A percentile compares a stretch with the other conserved stretches of the same genome.
Evolutionary conservation across 2,113 vertebrate genomes (phyloP).

Genomic region (Raja brachyura): DNA sequence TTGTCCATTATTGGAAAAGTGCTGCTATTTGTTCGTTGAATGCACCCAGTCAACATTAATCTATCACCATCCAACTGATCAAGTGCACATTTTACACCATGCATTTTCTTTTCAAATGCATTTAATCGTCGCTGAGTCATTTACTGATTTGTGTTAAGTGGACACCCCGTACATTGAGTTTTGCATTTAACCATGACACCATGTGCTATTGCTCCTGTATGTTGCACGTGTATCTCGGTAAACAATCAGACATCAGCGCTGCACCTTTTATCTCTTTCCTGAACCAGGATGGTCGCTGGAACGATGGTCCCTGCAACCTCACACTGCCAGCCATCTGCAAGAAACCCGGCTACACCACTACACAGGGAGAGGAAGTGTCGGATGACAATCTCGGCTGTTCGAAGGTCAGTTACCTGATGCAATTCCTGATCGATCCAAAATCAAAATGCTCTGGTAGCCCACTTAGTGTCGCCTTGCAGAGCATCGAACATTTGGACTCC

Average conservation of each 20-base stretch:
- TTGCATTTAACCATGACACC: background rate
- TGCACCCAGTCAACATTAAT: background rate
- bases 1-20: background rate
- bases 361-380: slow-evolving; percentile 52
- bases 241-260: background rate
- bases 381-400: slow-evolving; percentile 77
- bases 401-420: slow-evolving; percentile 60
- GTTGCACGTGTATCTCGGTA: background rate
- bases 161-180: background rate
- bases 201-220: background rate
- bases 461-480: no score
- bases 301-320: slow-evolving; percentile 89
- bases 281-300: slow-evolving; percentile 87
- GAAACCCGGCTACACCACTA: slow-evolving; percentile 72
- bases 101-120: background rate
- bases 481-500: no score
- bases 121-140: background rate
- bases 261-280: background rate
- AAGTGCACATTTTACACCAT: no score
- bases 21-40: background rate
- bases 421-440: background rate
- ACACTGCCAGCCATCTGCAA: slow-evolving; percentile 92
- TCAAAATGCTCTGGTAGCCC: no score
- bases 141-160: background rate
- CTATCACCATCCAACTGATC: background rate